Percentiles rank a stretch among this genome's conserved stretches.
These are phyloP conservation scores for Vidua macroura DNA, from an alignment of 2,113 vertebrate species.

Conservation along the genomic window DNA sequence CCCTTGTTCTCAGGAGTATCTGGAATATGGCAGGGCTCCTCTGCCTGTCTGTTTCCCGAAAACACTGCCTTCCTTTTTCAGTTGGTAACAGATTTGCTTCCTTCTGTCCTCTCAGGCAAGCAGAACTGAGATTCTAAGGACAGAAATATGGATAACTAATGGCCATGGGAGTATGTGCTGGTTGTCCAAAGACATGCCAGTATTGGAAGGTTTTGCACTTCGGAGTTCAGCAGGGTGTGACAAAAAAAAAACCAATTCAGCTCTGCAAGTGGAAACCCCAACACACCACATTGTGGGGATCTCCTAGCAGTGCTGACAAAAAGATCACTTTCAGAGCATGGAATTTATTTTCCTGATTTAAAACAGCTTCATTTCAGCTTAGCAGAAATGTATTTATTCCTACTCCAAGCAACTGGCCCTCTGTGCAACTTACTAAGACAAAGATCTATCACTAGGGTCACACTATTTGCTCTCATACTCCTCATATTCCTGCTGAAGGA, in stretches of 20 bases:
- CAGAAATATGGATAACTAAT: not conserved
- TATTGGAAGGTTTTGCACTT: not conserved
- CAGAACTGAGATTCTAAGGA: not conserved
- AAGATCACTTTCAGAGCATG: not conserved
- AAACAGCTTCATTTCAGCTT: not conserved
- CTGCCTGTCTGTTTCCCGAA: not conserved
- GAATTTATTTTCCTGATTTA: not conserved
- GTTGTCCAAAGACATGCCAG: not conserved
- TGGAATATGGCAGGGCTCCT: not conserved
- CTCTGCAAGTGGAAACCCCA: not conserved
- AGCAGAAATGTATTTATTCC: not conserved
- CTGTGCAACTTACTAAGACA: not conserved
- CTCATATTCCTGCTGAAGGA: not conserved
- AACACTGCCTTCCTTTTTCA: not conserved
- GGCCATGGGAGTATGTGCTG: not conserved
- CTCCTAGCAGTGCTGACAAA: not conserved
- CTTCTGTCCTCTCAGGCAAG: not conserved
- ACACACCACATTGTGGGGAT: not conserved
- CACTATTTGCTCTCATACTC: not conserved
- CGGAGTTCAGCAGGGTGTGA: not conserved
- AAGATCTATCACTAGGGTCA: not conserved
- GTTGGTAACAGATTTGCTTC: not conserved
- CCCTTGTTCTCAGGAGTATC: not conserved
- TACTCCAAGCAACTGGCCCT: not conserved
- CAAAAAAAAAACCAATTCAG: not conserved